Base-by-base conservation (phyloP, 1,140 invertebrate genomes). In the Nasonia longicornis region DNA sequence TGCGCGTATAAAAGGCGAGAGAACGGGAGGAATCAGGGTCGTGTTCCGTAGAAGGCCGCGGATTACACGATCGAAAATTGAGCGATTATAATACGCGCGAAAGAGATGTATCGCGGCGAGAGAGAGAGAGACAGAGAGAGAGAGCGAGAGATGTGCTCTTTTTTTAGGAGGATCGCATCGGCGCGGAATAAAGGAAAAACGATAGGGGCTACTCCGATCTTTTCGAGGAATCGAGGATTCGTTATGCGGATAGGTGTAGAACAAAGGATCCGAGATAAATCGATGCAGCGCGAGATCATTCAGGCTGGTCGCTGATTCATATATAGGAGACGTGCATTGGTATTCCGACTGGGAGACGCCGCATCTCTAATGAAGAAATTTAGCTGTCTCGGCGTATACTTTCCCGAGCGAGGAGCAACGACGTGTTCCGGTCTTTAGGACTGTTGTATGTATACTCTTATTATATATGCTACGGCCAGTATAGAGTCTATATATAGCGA, bases 321-420 rank as follows among this genome's bases (percentile, higher is more conserved):
- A n/a, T 58, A 14, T n/a, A 8, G 20, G 16, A 67, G 31, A 35
- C 3, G 0, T 8, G 10, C 26, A 71, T 71, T 71, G 12, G 29
- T 38, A 35, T 71, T 35, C 35, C 29, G 35, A 35, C 31, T 31
- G 29, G 16, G 20, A 0, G 31, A 20, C 35, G 16, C 10, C 69
- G 26, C 20, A 38, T 35, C 35, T 71, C 35, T 71, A 71, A 71
- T 71, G 69, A 71, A 71, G 69, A 71, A 71, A 71, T 71, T 71
- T 42, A 71, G 69, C 69, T 71, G 69, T 71, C 69, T 38, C 7
- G 16, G 35, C 69, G 35, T n/a, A 71, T 71, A 38, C 35, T 71
- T 71, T 42, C 69, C 69, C 69, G 29, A 26, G 26, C 29, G 29
- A 64, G 64, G n/a, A 14, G 29, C 26, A 29, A 12, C 22, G 16